Evolutionary conservation across 2,888 invertebrate species (phyloP).

Genomic region (Stenodera caucasica): DNA sequence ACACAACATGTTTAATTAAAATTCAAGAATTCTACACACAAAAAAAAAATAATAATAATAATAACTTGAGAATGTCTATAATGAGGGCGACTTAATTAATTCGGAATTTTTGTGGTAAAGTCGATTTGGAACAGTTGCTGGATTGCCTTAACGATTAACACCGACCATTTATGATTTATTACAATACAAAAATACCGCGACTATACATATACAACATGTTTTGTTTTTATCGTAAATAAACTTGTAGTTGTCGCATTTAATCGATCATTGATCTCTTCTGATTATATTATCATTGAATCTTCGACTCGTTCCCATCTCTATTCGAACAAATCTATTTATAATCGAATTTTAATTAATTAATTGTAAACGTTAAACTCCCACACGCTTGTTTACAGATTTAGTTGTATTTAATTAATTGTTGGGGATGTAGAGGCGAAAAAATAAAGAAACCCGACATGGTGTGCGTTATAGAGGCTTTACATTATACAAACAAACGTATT

Average conservation of each 20-base stretch:
- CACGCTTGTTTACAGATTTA: constrained; percentile 24
- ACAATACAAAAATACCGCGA: constrained; percentile 21
- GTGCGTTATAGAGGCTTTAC: constrained; percentile 4
- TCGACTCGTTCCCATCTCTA: no score
- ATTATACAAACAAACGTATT: neutral
- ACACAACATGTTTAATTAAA: neutral
- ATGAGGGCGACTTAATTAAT: neutral
- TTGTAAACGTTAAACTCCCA: constrained; percentile 23
- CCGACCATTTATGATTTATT: constrained; percentile 26
- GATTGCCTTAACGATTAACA: neutral
- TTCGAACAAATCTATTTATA: no score
- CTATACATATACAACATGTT: neutral
- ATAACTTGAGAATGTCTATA: neutral
- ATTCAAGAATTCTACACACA: no score
- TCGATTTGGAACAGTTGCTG: no score
- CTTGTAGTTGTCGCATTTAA: constrained; percentile 41
- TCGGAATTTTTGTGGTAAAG: neutral
- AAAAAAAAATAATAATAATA: neutral
- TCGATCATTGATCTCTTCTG: constrained; percentile 39
- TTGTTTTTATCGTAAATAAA: constrained; percentile 40
- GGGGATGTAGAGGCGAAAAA: neutral
- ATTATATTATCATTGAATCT: no score
- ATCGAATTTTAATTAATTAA: constrained; percentile 17
- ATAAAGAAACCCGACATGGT: neutral
- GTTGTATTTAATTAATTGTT: constrained; percentile 25